A percentile compares a stretch with the other conserved stretches of the same genome.
Evolutionary conservation across 2,888 invertebrate genomes (phyloP).

Genomic region (Deroplatys truncata): DNA sequence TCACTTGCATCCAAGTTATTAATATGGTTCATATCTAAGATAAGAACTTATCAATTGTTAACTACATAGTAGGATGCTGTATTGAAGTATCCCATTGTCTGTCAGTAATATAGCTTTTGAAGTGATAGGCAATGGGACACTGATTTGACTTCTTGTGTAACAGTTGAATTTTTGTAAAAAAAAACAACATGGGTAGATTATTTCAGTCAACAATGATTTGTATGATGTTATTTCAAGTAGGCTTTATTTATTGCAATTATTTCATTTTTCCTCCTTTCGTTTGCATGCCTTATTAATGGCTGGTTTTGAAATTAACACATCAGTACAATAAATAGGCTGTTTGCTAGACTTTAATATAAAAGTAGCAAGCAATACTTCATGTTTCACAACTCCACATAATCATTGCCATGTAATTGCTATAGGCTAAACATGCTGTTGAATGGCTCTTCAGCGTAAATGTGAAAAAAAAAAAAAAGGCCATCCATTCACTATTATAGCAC

Average conservation of each 20-base stretch:
- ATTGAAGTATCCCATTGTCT: background rate
- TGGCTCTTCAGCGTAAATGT: background rate
- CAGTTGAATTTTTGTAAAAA: background rate
- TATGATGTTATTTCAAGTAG: background rate
- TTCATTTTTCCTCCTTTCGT: background rate
- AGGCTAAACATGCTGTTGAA: background rate
- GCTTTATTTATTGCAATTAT: background rate
- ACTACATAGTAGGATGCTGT: background rate
- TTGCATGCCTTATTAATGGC: background rate
- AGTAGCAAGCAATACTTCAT: background rate
- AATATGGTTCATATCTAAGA: background rate
- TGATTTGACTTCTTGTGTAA: background rate
- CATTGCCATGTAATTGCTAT: background rate
- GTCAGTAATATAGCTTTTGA: background rate
- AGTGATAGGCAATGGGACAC: background rate
- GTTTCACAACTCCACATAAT: background rate
- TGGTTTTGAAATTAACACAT: background rate
- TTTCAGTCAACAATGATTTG: background rate
- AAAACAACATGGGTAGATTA: background rate
- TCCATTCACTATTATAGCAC: background rate
- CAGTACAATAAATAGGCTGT: conserved; percentile 1
- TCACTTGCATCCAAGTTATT: background rate
- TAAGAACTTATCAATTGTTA: background rate
- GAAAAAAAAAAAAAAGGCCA: background rate
- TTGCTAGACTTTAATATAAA: background rate